A percentile compares a stretch with the other conserved stretches of the same genome.
Evolutionary conservation across 1,140 invertebrate species (phyloP).

Genomic region (Stegodyphus dumicola): DNA sequence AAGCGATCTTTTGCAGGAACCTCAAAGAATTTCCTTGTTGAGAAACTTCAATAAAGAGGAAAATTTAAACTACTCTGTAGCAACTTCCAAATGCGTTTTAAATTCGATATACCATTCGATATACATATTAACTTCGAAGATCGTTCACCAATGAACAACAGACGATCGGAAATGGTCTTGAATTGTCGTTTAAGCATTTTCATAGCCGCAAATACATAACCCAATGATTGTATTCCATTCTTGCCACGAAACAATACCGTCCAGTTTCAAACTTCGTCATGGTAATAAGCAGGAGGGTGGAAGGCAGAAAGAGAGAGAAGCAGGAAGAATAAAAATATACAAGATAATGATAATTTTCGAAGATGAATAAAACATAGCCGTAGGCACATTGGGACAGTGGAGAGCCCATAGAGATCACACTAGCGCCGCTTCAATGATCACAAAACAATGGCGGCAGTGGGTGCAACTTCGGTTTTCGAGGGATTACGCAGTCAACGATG

Average conservation of each 20-base stretch:
- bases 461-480: not conserved
- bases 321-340: constrained; percentile 18
- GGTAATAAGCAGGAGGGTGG: not conserved
- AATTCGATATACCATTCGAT: no score
- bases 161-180: no score
- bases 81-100: no score
- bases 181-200: no score
- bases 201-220: no score
- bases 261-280: not conserved
- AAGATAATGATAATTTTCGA: constrained; percentile 28
- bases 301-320: not conserved
- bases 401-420: not conserved
- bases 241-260: constrained; percentile 2
- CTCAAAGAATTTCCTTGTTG: no score
- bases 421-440: constrained; percentile 34
- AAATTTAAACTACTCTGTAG: no score
- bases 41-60: no score
- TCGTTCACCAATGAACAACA: no score
- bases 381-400: not conserved
- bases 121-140: no score
- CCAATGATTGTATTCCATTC: not conserved
- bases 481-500: not conserved
- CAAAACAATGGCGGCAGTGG: constrained; percentile 29
- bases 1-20: no score
- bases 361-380: constrained; percentile 41